Evolutionary conservation across 2,888 invertebrate species (phyloP), one percentile per base, ranked within the genome.

Genomic region (Julus scandinavius): DNA sequence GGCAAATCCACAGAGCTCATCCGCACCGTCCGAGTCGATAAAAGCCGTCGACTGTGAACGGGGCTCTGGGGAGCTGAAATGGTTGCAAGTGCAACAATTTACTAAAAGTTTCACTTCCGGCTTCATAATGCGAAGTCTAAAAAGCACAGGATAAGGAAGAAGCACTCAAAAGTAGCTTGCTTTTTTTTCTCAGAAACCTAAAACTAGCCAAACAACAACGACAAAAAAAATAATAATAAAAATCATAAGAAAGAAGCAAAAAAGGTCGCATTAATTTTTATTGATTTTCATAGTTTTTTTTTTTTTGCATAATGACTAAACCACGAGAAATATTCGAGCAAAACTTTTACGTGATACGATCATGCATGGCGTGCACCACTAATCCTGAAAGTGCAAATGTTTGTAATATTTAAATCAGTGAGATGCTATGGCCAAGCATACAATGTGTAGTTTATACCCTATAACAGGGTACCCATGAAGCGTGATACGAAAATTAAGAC

Each of bases 1-100:
- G 98, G 98, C 85, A 98, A 93, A 91, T 98, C 98, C 90, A 98
- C 97, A 90, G 98, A 98, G 92, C 97, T 97, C 95, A 98, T 98
- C 89, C 97, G 94, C 91, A 97, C 96, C 89, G 95, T 95, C 89
- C 96, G 95, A 89, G 95, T 96, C 88, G 97, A 93, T 89, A 97
- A 93, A 41, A 91, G 91, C 29, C 92, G 90, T 89, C 96, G 94
- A 92, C 96, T 96, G 91, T 97, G 97, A 87, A 97, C 97, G 89
- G 98, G 97, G 92, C 97, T 97, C 90, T 97, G 97, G 49, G 97
- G 97, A 88, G 97, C 97, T 97, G 90, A 85, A 85, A 85, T 11
- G 85, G 85, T 85, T 40, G 45, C 45, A 85, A 50, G 45, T 11
- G 85, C 0, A 85, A 85, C 45, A 85, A 85, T 50, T 85, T 85